Conservation (phyloP, 1,140 invertebrate species). For the Teleogryllus occipitalis region DNA sequence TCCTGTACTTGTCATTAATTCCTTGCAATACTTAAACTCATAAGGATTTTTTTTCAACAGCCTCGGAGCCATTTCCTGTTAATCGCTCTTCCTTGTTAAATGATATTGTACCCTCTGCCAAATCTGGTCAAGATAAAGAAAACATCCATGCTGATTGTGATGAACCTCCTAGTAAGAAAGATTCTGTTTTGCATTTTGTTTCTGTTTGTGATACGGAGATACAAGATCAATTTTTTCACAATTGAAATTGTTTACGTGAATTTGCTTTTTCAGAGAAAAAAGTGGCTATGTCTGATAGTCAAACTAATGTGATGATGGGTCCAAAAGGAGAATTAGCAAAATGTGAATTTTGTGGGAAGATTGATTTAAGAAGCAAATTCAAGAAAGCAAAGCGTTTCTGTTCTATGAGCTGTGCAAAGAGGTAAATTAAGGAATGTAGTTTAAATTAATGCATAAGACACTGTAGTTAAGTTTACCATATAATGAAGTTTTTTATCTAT, state of each 20-base stretch:
- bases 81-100: constrained; percentile 49
- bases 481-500: too few relatives aligned
- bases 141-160: constrained; percentile 43
- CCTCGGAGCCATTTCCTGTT: constrained; percentile 80
- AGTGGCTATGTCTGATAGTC: constrained; percentile 33
- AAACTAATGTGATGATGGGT: constrained; percentile 25
- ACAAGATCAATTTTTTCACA: neutral
- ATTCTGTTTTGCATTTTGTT: constrained; percentile 22
- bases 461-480: too few relatives aligned
- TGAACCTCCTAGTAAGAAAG: constrained; percentile 62
- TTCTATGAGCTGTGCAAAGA: constrained; percentile 64
- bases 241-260: neutral
- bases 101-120: constrained; percentile 35
- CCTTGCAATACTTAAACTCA: too few relatives aligned
- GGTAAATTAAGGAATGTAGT: constrained; percentile 29
- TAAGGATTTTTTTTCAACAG: constrained; percentile 31
- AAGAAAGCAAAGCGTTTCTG: constrained; percentile 71
- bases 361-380: constrained; percentile 60
- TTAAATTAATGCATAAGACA: too few relatives aligned
- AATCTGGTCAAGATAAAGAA: constrained; percentile 40
- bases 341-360: constrained; percentile 71
- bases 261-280: constrained; percentile 33
- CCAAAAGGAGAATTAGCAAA: constrained; percentile 47
- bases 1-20: too few relatives aligned
- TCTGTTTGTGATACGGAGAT: constrained; percentile 23